Evolutionary conservation across 2,113 vertebrate genomes (phyloP), one percentile per base, ranked within the genome.

Genomic region (Lophura nycthemera): DNA sequence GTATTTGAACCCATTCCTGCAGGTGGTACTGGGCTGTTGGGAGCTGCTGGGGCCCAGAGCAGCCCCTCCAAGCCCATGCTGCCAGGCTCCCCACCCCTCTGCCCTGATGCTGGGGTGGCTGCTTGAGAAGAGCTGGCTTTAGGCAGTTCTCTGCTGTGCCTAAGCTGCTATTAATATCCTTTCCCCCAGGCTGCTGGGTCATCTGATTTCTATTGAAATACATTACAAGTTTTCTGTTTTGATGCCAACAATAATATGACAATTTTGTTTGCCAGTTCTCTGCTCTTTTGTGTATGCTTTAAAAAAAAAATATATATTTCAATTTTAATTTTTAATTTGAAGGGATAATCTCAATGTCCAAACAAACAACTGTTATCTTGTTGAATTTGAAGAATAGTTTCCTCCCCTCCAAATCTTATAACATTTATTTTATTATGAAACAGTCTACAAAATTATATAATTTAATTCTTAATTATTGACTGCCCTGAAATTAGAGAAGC

Each of bases 191-290:
- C 84, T 87, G 71, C 94, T 89, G 89, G 92, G 93, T 95, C 92
- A 82, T 96, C 70, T 96, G 92, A 94, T 96, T 96, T 97, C 64
- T 94, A 67, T 82, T 96, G 96, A 97, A 97, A 95, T 92, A 97
- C 92, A 95, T 96, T 94, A 95, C 97, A 95, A 96, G 92, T 96
- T 96, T 79, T 97, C 91, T 97, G 93, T 95, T 97, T 97, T 95
- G 95, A 89, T 97, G 96, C 95, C 97, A 97, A 95, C 73, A 95
- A 84, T 95, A 96, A 97, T 85, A 83, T 97, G 90, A 91, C 97
- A 96, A 95, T 96, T 96, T 97, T 77, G 34, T 92, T 89, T 88
- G 21, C 72, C 17, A 24, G 38, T 71, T 93, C 75, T 89, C 64
- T n/a, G 36, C 17, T 89, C 74, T 19, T 32, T 93, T 90, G 89